Percentiles rank a stretch among this genome's conserved stretches.
Evolutionary conservation across 2,888 invertebrate genomes (phyloP).

Genomic region (Furcula furcula): DNA sequence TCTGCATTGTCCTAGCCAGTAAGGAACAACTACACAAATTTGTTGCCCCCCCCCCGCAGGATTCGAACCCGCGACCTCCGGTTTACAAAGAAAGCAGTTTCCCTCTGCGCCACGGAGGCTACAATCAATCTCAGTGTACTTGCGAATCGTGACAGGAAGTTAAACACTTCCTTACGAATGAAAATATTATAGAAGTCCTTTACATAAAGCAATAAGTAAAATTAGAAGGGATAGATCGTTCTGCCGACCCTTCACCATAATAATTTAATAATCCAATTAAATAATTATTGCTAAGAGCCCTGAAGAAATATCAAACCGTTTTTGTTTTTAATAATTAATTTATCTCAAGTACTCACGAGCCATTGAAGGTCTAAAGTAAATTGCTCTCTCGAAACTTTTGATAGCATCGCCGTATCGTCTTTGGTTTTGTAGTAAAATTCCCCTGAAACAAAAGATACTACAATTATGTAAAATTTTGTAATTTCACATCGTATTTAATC

Average conservation of each 20-base stretch:
- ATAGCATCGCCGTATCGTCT: conserved; percentile 93
- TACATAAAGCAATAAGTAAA: conserved; percentile 26
- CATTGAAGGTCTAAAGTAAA: conserved; percentile 95
- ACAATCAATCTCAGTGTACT: too few species aligned
- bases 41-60: too few species aligned
- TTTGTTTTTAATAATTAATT: conserved; percentile 41
- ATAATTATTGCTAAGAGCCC: conserved; percentile 35
- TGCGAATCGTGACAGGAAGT: too few species aligned
- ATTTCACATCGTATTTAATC: too few species aligned
- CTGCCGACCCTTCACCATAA: conserved; percentile 21
- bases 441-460: conserved; percentile 91
- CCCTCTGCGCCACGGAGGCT: too few species aligned
- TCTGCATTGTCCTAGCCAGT: too few species aligned
- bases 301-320: conserved; percentile 33
- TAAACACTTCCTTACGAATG: conserved; percentile 15
- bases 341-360: conserved; percentile 88
- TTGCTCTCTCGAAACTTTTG: conserved; percentile 94
- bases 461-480: too few species aligned
- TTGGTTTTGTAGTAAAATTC: conserved; percentile 94
- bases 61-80: too few species aligned
- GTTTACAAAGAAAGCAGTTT: too few species aligned
- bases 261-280: conserved; percentile 34
- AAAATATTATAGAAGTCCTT: conserved; percentile 23
- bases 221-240: conserved; percentile 25
- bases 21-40: too few species aligned